Evolutionary conservation across 2,797 vertebrate genomes (phyloP), one percentile per base, ranked within the genome.

Genomic region (Tinamus major): DNA sequence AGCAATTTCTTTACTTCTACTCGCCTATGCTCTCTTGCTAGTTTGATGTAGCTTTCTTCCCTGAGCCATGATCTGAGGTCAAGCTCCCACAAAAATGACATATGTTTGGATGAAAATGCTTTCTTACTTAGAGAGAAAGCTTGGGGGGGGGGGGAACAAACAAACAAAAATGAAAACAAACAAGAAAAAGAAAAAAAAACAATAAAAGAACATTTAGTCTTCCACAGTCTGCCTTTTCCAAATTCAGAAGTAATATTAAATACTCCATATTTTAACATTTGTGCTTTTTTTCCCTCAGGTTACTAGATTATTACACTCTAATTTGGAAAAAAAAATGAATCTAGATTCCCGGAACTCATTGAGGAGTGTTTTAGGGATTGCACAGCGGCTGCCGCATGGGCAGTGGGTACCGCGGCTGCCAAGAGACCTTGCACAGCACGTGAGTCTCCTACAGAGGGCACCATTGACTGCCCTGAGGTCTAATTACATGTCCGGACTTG

Each of bases 361-460:
- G 41, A 4, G 63, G 29, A 69, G 14, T 8, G 5, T 3, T 61
- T 48, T 19, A 18, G 26, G 19, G 31, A 7, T 46, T 71, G 13
- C 26, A 70, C 31, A 10, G 9, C 64, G 77, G 27, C 56, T 33
- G 27, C 56, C 31, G 6, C 12, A 3, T 2, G 29, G 51, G 56
- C 78, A 21, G 48, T 7, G 72, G 49, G 19, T 76, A n/a, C 44
- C 49, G 12, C 24, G 19, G 19, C 42, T 63, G 31, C 4, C 69
- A 70, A 49, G 31, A 29, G 33, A 56, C 79, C 37, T 51, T 94
- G 97, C 85, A 79, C 46, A 70, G 86, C 71, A 48, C n/a, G 12
- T 3, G n/a, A 67, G 69, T 87, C 97, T 97, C 97, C 98, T 97
- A 97, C 97, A 97, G 97, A 97, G 97, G 97, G 98, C 97, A 98